Base-by-base conservation (phyloP, 2,113 vertebrate genomes). In the Passer domesticus region DNA sequence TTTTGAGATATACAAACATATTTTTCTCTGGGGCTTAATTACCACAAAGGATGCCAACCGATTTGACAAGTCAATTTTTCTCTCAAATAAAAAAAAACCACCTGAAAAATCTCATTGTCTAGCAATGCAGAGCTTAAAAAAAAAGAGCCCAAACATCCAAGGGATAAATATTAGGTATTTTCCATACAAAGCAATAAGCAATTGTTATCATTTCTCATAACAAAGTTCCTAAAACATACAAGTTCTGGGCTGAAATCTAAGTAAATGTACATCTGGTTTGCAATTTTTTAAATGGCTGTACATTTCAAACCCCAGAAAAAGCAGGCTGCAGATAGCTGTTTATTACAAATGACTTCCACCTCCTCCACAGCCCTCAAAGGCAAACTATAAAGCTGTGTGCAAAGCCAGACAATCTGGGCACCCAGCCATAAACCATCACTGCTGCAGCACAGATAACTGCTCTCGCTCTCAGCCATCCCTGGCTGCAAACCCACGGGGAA, bases 351-450 rank as follows among this genome's bases (percentile, higher is more conserved):
- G 88, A 91, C 72, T 97, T 97, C 96, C 94, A 97, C 96, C 97
- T 95, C 82, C 84, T 95, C 82, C 84, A 88, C 35, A 97, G 97
- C 93, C 95, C 96, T 96, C 95, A 89, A 86, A 97, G 97, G 97
- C 96, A 98, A 97, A 97, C 98, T 96, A 89, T 78, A 96, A 97
- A 94, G 96, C 97, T 94, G 97, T 94, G 97, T 91, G 97, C 94
- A 96, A 94, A 97, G 96, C 98, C 86, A 96, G 95, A 97, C 97
- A 98, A 97, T 98, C 98, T 98, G 98, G 99, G 99, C 98, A 98
- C 52, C 67, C 96, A 98, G 99, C 99, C 99, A 99, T 94, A 97
- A 98, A 98, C 96, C 98, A 96, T 97, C 98, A 97, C 97, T 90
- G 98, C 98, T 97, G 97, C 89, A 95, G 98, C 98, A 97, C 98